Percentiles rank a stretch among this genome's conserved stretches.
These are phyloP conservation scores for Nothura maculosa DNA, from an alignment of 2,797 vertebrate species.

Conservation along the genomic window DNA sequence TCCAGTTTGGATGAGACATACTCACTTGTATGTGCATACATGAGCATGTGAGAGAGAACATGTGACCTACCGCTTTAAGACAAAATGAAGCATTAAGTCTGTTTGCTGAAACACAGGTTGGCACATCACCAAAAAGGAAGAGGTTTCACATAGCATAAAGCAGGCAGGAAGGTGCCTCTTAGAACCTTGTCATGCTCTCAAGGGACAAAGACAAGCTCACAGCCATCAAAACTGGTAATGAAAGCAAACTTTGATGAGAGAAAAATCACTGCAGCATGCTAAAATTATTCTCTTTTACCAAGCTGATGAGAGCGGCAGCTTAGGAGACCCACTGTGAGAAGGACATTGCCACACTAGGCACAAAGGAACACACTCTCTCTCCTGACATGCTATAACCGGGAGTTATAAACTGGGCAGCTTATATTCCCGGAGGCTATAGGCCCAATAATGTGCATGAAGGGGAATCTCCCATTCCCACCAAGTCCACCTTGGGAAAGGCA, in stretches of 20 bases:
- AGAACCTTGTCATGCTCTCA: neutral
- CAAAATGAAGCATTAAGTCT: neutral
- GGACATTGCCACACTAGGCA: neutral
- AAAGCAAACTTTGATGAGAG: conserved; percentile 48
- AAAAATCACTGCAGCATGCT: conserved; percentile 32
- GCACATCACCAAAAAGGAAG: neutral
- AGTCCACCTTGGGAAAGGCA: neutral
- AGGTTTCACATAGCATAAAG: conserved; percentile 13
- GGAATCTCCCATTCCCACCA: neutral
- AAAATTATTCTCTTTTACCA: conserved; percentile 15
- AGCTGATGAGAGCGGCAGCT: conserved; percentile 13
- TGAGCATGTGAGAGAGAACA: neutral
- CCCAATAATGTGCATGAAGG: neutral
- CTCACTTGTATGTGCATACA: neutral
- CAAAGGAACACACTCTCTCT: neutral
- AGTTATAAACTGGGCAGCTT: neutral
- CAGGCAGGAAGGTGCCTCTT: conserved; percentile 31
- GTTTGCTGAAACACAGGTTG: neutral
- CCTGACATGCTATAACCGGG: neutral
- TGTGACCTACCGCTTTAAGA: neutral
- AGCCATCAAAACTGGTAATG: conserved; percentile 49
- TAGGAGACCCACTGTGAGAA: neutral
- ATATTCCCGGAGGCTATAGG: neutral
- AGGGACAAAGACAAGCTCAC: conserved; percentile 42
- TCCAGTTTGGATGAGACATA: neutral